Evolutionary conservation across 1,140 invertebrate species (phyloP), one percentile per base, ranked within the genome.

Genomic region (Coenobita brevimanus): DNA sequence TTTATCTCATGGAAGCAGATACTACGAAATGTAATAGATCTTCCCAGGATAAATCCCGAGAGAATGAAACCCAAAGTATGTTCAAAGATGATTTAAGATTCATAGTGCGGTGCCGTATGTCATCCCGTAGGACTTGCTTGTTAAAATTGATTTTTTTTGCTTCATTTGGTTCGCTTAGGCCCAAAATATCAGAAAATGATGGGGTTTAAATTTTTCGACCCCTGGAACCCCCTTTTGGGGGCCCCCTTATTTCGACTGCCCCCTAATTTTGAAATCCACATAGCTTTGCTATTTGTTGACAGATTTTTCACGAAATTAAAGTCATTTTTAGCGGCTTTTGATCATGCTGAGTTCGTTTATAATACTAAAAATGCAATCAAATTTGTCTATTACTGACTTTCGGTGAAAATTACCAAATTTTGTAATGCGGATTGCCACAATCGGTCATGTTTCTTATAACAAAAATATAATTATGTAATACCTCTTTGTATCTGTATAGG

Each of bases 271-370:
- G 54, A 17, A 69, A 17, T 69, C 27, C 27, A 13, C 15, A 69
- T 17, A 69, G 13, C 27, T 17, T 17, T 17, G 10, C 15, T 17
- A 10, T 69, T 69, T n/a, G 15, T 69, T 69, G 15, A 10, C 64
- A 69, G 27, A 69, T n/a, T 69, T 30, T 69, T 69, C 64, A 17
- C 64, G n/a, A 57, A 57, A 57, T 57, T 13, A n/a, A n/a, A 69
- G 64, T 69, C 15, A 30, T n/a, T 69, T 69, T 69, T 17, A 69
- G 27, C 8, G 10, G 15, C 27, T 69, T 69, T 17, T 10, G 27
- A 69, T 30, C 10, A 69, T 69, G 13, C 15, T 10, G 64, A 30
- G 27, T n/a, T n/a, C 54, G n/a, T n/a, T 13, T 57, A n/a, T n/a
- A 57, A 13, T 57, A 13, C 64, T 69, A 10, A 30, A 69, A 69